phyloP scores from a whole-genome alignment of 37 sponge, comb jelly and placozoan genomes.

The Corticium candelabrum region DNA sequence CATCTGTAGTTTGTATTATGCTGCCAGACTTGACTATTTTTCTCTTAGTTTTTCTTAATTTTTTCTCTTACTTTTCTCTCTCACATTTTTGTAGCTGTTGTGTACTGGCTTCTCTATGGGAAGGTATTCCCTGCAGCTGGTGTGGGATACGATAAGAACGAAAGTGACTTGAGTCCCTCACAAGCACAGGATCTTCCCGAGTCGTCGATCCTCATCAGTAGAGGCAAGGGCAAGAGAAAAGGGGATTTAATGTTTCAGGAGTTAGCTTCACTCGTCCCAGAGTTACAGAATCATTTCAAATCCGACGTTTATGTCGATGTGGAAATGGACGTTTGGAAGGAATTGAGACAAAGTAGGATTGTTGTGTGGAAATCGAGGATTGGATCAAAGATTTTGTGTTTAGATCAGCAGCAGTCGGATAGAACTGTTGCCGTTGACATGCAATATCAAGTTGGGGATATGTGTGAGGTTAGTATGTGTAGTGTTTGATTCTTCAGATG shows the following conservation, averaged over 20 bases:
- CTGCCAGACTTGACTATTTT: no score
- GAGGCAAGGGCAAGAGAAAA: no score
- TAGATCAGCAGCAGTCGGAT: background rate
- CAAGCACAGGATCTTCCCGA: no score
- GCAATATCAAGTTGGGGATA: background rate
- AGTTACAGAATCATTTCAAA: no score
- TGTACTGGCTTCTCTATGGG: background rate
- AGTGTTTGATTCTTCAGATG: background rate
- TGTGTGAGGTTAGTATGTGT: background rate
- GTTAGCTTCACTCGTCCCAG: no score
- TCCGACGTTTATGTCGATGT: background rate
- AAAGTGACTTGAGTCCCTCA: background rate
- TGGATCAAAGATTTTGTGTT: no score
- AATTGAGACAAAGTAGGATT: background rate
- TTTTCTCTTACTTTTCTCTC: no score
- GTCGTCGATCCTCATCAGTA: no score
- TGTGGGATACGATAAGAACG: background rate
- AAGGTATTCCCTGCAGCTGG: background rate
- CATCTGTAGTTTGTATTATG: no score
- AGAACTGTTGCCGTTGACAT: background rate
- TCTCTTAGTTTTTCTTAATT: no score
- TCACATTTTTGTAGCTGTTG: background rate
- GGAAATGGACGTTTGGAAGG: constrained; percentile 9
- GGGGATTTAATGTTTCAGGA: no score
- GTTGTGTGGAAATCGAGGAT: no score